A percentile compares a stretch with the other conserved stretches of the same genome.
These are phyloP conservation scores for Lamellibrachia satsuma DNA, from an alignment of 2,888 invertebrate genomes.

Conservation along the genomic window DNA sequence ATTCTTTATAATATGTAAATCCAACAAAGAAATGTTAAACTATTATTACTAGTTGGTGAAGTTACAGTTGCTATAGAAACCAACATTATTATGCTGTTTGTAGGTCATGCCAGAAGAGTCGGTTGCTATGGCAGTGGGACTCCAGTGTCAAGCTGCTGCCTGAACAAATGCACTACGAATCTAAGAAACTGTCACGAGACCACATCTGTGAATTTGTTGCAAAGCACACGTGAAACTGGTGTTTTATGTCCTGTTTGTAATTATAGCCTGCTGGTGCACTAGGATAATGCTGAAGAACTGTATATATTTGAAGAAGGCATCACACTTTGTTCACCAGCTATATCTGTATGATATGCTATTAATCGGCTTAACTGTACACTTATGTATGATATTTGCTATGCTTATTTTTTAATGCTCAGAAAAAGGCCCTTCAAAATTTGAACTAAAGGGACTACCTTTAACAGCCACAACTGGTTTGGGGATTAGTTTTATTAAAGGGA, in stretches of 20 bases:
- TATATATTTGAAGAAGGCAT: background rate
- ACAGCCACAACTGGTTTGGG: no score
- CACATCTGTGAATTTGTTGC: background rate
- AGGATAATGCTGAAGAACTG: background rate
- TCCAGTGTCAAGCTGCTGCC: background rate
- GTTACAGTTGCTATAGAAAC: background rate
- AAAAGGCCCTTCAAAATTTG: no score
- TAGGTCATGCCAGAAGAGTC: constrained; percentile 17
- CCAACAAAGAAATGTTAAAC: background rate
- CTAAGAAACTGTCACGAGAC: background rate
- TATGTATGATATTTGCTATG: no score
- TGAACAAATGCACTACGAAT: background rate
- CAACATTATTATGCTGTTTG: background rate
- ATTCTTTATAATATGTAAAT: background rate
- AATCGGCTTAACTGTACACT: no score
- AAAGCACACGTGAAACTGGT: background rate
- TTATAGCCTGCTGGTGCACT: background rate
- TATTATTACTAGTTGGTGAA: background rate
- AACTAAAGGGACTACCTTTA: no score
- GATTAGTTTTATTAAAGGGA: no score
- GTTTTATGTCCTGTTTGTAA: background rate
- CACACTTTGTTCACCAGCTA: background rate
- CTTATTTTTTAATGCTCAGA: no score
- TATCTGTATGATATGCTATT: no score
- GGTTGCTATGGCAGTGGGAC: background rate